Evolutionary conservation across 2,888 invertebrate genomes (phyloP).

Genomic region (Platycheirus albimanus): DNA sequence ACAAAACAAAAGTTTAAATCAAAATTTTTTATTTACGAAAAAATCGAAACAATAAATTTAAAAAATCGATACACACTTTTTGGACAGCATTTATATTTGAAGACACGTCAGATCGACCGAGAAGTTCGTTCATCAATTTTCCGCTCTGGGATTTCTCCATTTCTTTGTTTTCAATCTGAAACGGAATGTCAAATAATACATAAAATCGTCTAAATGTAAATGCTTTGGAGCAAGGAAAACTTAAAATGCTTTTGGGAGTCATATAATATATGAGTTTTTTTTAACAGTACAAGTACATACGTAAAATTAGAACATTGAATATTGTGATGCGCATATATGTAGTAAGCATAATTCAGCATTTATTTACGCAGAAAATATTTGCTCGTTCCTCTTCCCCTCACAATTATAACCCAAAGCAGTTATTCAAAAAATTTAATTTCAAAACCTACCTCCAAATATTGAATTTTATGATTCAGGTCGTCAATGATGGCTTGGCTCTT

Average conservation of each 20-base stretch:
- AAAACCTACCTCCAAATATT: conserved; percentile 78
- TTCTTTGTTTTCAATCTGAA: conserved; percentile 75
- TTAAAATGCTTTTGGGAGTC: too few relatives aligned
- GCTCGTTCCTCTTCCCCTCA: conserved; percentile 22
- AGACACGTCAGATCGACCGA: conserved; percentile 76
- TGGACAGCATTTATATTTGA: conserved; percentile 77
- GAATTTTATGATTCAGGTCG: conserved; percentile 80
- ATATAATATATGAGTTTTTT: too few relatives aligned
- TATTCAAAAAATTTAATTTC: background rate
- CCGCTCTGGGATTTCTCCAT: conserved; percentile 76
- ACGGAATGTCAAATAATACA: background rate
- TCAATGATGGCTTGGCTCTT: conserved; percentile 80
- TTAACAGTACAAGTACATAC: too few relatives aligned
- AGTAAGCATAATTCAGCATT: too few relatives aligned
- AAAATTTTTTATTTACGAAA: conserved; percentile 55
- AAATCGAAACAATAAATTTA: conserved; percentile 72
- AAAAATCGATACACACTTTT: conserved; percentile 77
- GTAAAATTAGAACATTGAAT: too few relatives aligned
- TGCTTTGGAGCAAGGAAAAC: too few relatives aligned
- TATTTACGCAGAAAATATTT: conserved; percentile 50
- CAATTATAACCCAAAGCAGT: background rate
- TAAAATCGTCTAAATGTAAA: too few relatives aligned
- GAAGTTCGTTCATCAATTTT: conserved; percentile 76
- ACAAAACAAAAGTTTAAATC: background rate
- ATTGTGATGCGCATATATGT: too few relatives aligned